Conservation (phyloP, 2,113 vertebrate genomes). For the Triplophysa dalaica region DNA sequence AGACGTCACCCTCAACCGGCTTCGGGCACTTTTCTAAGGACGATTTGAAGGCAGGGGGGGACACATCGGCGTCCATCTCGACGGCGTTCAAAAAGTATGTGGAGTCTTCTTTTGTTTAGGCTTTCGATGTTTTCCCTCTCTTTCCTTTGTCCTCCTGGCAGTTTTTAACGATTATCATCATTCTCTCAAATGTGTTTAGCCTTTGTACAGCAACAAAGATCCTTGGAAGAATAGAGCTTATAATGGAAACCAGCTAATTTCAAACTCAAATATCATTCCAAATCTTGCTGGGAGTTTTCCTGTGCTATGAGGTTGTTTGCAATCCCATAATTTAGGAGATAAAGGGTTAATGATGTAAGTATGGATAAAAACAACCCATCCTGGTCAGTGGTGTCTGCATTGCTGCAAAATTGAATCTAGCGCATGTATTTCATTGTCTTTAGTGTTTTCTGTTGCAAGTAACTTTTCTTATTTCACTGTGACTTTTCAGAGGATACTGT, state of each 20-base stretch:
- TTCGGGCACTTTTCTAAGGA: slow-evolving; percentile 79
- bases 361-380: slow-evolving; percentile 53
- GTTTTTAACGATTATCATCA: slow-evolving; percentile 62
- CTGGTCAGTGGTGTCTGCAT: slow-evolving; percentile 57
- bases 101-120: not conserved
- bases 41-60: slow-evolving; percentile 63
- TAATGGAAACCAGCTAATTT: slow-evolving; percentile 65
- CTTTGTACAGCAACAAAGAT: slow-evolving; percentile 64
- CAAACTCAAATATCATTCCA: slow-evolving; percentile 62
- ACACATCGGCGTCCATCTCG: slow-evolving; percentile 68
- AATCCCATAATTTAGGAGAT: slow-evolving; percentile 68
- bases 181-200: slow-evolving; percentile 73
- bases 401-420: slow-evolving; percentile 51
- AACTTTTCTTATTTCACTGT: slow-evolving; percentile 11
- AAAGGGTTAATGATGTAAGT: slow-evolving; percentile 63
- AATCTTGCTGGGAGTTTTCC: slow-evolving; percentile 64
- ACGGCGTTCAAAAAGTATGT: slow-evolving; percentile 80
- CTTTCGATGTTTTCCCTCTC: not conserved
- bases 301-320: slow-evolving; percentile 69
- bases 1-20: slow-evolving; percentile 64
- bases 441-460: slow-evolving; percentile 8
- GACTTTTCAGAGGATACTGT: not conserved
- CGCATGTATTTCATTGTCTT: slow-evolving; percentile 31
- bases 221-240: slow-evolving; percentile 69
- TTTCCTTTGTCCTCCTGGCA: slow-evolving; percentile 50